These are phyloP conservation scores for Rhabdophis nuchalis DNA, from an alignment of 2,797 vertebrate species.

Conservation along the genomic window DNA sequence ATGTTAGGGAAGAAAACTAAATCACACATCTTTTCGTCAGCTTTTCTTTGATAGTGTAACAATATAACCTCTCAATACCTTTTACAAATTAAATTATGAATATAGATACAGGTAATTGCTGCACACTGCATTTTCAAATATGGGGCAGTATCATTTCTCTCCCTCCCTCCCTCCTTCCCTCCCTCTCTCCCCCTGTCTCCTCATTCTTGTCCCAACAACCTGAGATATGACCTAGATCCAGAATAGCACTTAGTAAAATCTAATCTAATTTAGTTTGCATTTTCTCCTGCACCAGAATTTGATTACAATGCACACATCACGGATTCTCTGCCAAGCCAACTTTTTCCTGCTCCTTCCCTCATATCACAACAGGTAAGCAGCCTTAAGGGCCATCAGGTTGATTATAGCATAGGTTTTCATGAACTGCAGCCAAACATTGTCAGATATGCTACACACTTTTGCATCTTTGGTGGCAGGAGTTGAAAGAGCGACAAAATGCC, in stretches of 20 bases:
- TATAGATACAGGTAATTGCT: neutral
- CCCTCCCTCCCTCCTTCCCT: too few relatives aligned
- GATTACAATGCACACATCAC: neutral
- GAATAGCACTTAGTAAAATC: neutral
- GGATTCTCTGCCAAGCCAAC: neutral
- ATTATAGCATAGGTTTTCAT: neutral
- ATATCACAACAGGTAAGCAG: neutral
- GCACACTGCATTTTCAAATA: neutral
- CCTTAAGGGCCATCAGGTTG: neutral
- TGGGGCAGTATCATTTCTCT: neutral
- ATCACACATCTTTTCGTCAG: neutral
- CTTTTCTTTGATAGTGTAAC: neutral
- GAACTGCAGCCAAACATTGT: neutral
- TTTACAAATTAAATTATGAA: neutral
- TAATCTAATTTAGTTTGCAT: neutral
- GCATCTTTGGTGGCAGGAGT: neutral
- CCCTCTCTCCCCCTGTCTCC: neutral
- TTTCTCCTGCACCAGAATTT: neutral
- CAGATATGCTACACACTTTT: neutral
- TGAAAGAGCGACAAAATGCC: neutral
- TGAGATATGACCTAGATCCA: neutral
- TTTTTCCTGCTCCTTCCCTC: neutral
- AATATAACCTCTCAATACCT: neutral
- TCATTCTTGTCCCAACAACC: neutral
- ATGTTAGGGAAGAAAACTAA: neutral